A percentile compares a stretch with the other conserved stretches of the same genome.
phyloP scores from a whole-genome alignment of 1,140 invertebrate species.

The Brachionus plicatilis region DNA sequence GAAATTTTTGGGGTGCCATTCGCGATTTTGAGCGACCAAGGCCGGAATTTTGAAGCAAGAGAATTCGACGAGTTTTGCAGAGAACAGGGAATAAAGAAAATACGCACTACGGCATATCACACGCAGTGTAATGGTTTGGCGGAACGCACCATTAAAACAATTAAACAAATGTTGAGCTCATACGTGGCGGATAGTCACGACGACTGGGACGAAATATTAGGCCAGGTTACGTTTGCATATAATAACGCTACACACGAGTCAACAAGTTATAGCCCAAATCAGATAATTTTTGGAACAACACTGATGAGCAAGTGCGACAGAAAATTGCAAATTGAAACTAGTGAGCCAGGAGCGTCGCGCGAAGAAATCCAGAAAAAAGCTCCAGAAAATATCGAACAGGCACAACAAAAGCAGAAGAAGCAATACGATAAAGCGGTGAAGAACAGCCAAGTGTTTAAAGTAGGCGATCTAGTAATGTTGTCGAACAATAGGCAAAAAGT shows the following conservation, averaged over 20 bases:
- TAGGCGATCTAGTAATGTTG: not conserved
- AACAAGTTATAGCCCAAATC: not conserved
- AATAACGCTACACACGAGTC: no score
- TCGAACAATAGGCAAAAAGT: not conserved
- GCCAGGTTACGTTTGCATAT: no score
- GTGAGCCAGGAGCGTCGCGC: not conserved
- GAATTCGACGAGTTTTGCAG: no score
- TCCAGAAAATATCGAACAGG: not conserved
- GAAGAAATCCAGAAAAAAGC: not conserved
- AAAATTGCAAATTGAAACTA: not conserved
- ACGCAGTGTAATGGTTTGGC: no score
- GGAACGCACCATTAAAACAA: no score
- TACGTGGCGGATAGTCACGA: no score
- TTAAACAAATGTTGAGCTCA: no score
- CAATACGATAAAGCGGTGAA: not conserved
- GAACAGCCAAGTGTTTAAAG: not conserved
- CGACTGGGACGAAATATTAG: no score
- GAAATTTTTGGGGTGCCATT: not conserved
- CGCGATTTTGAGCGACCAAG: no score
- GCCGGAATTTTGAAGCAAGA: no score
- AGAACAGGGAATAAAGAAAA: no score
- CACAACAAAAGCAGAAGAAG: not conserved
- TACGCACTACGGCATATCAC: no score
- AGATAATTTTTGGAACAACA: not conserved
- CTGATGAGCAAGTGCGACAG: not conserved